Conservation (phyloP, 2,888 invertebrate genomes). For the Exocentrus adspersus region DNA sequence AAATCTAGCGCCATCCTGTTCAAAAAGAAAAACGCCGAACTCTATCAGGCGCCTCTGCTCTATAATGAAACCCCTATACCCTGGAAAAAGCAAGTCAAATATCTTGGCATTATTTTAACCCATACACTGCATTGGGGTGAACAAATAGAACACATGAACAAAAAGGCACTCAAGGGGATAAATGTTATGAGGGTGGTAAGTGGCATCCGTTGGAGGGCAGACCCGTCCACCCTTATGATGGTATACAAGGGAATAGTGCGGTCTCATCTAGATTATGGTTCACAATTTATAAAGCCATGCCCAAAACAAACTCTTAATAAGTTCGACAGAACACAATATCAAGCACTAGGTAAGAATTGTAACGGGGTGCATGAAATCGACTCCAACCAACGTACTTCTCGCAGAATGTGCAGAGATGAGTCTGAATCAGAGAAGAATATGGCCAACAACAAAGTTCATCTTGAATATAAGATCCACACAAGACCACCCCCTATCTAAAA, state of each 20-base stretch:
- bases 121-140: background rate
- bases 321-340: constrained; percentile 16
- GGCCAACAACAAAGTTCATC: constrained; percentile 8
- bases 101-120: constrained; percentile 18
- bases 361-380: constrained; percentile 20
- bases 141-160: background rate
- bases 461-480: background rate
- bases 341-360: constrained; percentile 9
- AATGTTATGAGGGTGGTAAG: constrained; percentile 24
- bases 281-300: background rate
- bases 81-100: constrained; percentile 19
- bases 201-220: constrained; percentile 23
- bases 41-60: too few relatives aligned
- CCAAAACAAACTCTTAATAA: background rate
- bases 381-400: constrained; percentile 21
- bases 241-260: constrained; percentile 22
- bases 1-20: background rate
- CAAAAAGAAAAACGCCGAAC: background rate
- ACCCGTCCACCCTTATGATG: constrained; percentile 11
- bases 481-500: constrained; percentile 5
- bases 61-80: background rate
- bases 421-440: constrained; percentile 8
- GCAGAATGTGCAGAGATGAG: constrained; percentile 19
- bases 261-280: constrained; percentile 26
- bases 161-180: constrained; percentile 20